Percentiles rank a stretch among this genome's conserved stretches.
These are phyloP conservation scores for Erinaceus europaeus DNA, from an alignment of 2,113 vertebrate genomes.

Conservation along the genomic window DNA sequence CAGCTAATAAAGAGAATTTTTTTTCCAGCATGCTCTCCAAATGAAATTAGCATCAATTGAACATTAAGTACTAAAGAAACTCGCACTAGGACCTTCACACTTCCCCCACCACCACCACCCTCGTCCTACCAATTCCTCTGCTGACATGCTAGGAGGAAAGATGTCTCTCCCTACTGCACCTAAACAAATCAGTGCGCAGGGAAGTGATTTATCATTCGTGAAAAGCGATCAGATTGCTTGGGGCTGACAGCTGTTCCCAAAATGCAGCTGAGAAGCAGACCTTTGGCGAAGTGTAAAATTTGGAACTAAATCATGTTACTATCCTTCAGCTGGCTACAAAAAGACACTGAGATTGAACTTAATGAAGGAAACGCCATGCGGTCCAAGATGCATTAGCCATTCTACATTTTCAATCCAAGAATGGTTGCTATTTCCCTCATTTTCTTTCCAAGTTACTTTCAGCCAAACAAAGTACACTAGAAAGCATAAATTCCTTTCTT, in stretches of 20 bases:
- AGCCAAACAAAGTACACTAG: not conserved
- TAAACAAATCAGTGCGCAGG: conserved; percentile 60
- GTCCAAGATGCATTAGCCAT: not conserved
- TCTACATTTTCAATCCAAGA: conserved; percentile 29
- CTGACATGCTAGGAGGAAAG: conserved; percentile 3
- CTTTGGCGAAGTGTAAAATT: conserved; percentile 70
- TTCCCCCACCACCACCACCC: not conserved
- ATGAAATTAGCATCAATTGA: conserved; percentile 45
- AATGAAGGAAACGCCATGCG: conserved; percentile 61
- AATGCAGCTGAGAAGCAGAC: conserved; percentile 74
- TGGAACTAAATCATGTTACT: conserved; percentile 66
- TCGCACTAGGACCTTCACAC: not conserved
- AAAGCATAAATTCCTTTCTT: not conserved
- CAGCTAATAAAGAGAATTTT: conserved; percentile 24
- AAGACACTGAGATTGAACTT: conserved; percentile 46
- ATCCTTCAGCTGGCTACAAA: conserved; percentile 62
- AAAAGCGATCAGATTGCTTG: conserved; percentile 70
- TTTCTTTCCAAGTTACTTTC: conserved; percentile 20
- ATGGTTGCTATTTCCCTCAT: not conserved
- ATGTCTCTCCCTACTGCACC: conserved; percentile 56
- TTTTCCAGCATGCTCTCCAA: conserved; percentile 1
- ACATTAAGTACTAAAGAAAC: conserved; percentile 32
- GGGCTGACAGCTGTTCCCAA: conserved; percentile 74
- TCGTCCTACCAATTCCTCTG: not conserved
- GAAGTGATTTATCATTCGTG: conserved; percentile 74